These are phyloP conservation scores for Drosophila fungiperda DNA, from an alignment of 2,888 invertebrate species.

Conservation along the genomic window DNA sequence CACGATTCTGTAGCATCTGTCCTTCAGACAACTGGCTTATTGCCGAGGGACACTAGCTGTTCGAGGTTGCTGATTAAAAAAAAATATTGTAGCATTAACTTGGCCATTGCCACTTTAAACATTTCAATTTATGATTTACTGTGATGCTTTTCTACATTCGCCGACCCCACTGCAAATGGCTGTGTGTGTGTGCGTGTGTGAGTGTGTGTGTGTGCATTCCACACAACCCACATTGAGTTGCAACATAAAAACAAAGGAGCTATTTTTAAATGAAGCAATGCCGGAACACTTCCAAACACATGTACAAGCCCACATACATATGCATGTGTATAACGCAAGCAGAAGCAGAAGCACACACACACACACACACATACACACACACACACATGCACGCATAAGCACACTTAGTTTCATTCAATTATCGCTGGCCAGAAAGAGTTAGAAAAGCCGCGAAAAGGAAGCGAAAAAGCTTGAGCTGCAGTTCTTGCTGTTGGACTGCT, in stretches of 20 bases:
- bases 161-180: not conserved
- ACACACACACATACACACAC: slow-evolving; percentile 1
- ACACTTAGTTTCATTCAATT: slow-evolving; percentile 61
- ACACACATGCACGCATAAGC: slow-evolving; percentile 29
- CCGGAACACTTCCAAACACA: slow-evolving; percentile 24
- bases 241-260: slow-evolving; percentile 57
- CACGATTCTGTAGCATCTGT: not conserved
- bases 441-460: slow-evolving; percentile 29
- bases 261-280: slow-evolving; percentile 65
- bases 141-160: not conserved
- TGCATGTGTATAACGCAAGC: not conserved
- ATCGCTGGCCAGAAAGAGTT: slow-evolving; percentile 44
- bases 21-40: not conserved
- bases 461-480: slow-evolving; percentile 18
- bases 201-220: slow-evolving; percentile 14
- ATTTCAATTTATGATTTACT: not conserved
- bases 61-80: not conserved
- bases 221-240: slow-evolving; percentile 43
- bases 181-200: not conserved
- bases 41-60: not conserved
- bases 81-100: not conserved
- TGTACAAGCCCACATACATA: not conserved
- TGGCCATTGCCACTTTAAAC: not conserved
- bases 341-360: not conserved
- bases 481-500: slow-evolving; percentile 18